Percentiles rank a stretch among this genome's conserved stretches.
These are phyloP conservation scores for Motacilla tschutschensis DNA, from an alignment of 2,113 vertebrate genomes.

Conservation along the genomic window DNA sequence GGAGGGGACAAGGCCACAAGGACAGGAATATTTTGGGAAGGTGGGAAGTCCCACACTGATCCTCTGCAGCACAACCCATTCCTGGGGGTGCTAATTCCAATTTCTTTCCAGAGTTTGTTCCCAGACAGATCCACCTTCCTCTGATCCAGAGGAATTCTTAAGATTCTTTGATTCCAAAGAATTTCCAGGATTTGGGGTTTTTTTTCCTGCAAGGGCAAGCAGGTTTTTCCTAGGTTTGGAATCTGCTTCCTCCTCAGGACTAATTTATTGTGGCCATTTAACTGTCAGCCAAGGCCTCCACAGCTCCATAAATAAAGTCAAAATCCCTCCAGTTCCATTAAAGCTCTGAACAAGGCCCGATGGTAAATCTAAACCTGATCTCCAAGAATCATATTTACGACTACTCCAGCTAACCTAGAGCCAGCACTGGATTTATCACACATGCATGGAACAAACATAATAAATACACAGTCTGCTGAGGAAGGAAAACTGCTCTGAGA, in stretches of 20 bases:
- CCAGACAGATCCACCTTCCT: background rate
- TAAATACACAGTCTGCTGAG: background rate
- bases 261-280: conserved; percentile 12
- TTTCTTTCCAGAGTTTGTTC: background rate
- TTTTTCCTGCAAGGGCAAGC: background rate
- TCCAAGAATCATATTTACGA: background rate
- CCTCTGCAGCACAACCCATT: background rate
- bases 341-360: background rate
- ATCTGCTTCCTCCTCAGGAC: background rate
- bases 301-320: conserved; percentile 7
- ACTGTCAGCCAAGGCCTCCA: conserved; percentile 5
- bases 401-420: background rate
- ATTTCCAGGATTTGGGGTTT: too few relatives aligned
- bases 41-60: background rate
- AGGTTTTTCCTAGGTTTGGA: background rate
- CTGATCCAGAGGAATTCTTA: background rate
- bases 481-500: background rate
- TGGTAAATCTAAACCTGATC: background rate
- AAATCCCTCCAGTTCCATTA: background rate
- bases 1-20: rapidly evolving
- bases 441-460: background rate
- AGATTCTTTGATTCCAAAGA: background rate
- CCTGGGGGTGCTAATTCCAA: rapidly evolving
- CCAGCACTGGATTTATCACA: background rate
- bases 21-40: background rate